phyloP scores from a whole-genome alignment of 1,140 invertebrate species.

The Colletes latitarsis region DNA sequence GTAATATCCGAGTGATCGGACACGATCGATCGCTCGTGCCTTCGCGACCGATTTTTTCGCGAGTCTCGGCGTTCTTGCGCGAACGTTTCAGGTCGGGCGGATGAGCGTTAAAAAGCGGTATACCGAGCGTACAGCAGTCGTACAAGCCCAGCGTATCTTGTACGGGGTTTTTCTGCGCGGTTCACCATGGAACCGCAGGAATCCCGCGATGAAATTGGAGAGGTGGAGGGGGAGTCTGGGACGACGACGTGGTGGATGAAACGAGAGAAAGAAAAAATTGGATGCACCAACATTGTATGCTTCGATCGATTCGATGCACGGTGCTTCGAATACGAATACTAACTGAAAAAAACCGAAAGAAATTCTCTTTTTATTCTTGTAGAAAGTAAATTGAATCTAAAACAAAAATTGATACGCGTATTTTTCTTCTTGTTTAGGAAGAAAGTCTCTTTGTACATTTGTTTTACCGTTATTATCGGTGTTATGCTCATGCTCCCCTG shows the following conservation, averaged over 20 bases:
- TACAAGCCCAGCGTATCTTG: slow-evolving; percentile 54
- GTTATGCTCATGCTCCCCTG: too few species aligned
- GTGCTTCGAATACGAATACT: too few species aligned
- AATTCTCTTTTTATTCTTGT: too few species aligned
- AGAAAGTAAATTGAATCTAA: too few species aligned
- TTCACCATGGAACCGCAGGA: slow-evolving; percentile 60
- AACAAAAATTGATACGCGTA: too few species aligned
- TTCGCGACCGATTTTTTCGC: slow-evolving; percentile 14
- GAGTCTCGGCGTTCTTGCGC: not conserved
- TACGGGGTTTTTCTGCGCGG: slow-evolving; percentile 54
- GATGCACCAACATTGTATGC: slow-evolving; percentile 13
- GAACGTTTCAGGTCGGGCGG: not conserved
- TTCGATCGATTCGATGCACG: not conserved
- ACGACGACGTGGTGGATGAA: not conserved
- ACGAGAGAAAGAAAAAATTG: not conserved
- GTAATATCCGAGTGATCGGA: not conserved
- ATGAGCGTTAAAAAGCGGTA: slow-evolving; percentile 40
- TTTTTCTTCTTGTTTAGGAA: too few species aligned
- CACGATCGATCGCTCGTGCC: slow-evolving; percentile 34
- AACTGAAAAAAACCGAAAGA: too few species aligned
- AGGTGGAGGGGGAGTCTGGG: not conserved
- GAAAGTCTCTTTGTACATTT: too few species aligned
- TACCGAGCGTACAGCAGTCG: slow-evolving; percentile 47
- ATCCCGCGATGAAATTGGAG: slow-evolving; percentile 58
- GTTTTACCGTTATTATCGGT: too few species aligned